Evolutionary conservation across 53 echinoderm and acorn worm species (phyloP).

Genomic region (Actinopyga echinites): DNA sequence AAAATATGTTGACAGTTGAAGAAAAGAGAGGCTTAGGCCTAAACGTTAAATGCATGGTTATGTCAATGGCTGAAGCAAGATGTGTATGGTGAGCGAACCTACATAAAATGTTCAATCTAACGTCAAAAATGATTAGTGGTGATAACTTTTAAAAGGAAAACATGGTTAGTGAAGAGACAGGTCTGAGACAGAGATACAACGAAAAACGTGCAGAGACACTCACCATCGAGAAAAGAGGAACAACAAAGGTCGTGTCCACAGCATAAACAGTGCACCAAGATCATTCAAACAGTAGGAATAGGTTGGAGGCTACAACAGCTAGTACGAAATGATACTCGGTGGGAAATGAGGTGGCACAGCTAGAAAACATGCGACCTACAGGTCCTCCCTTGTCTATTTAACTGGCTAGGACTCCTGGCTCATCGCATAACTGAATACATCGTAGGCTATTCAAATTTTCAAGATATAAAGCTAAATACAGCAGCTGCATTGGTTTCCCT

Average conservation of each 20-base stretch:
- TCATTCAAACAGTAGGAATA: background rate
- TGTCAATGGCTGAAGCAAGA: conserved; percentile 26
- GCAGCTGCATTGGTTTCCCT: too few relatives aligned
- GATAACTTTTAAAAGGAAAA: background rate
- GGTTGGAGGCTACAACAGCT: background rate
- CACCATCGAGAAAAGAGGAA: conserved; percentile 9
- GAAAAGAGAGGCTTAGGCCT: background rate
- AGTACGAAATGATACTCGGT: background rate
- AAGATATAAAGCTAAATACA: too few relatives aligned
- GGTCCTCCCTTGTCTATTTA: too few relatives aligned
- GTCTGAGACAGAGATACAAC: background rate
- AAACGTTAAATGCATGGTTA: background rate
- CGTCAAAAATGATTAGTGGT: background rate
- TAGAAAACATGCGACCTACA: background rate
- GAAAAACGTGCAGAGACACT: conserved; percentile 9
- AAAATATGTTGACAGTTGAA: background rate
- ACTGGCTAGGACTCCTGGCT: too few relatives aligned
- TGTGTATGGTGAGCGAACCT: background rate
- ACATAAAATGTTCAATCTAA: conserved; percentile 8
- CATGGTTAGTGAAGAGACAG: background rate
- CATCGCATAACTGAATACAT: too few relatives aligned
- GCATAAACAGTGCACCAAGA: conserved; percentile 21
- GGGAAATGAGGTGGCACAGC: conserved; percentile 11
- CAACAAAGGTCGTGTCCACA: conserved; percentile 6
- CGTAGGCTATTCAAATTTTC: too few relatives aligned